Evolutionary conservation across 2,888 invertebrate species (phyloP), one percentile per base, ranked within the genome.

Genomic region (Bombyx huttoni): DNA sequence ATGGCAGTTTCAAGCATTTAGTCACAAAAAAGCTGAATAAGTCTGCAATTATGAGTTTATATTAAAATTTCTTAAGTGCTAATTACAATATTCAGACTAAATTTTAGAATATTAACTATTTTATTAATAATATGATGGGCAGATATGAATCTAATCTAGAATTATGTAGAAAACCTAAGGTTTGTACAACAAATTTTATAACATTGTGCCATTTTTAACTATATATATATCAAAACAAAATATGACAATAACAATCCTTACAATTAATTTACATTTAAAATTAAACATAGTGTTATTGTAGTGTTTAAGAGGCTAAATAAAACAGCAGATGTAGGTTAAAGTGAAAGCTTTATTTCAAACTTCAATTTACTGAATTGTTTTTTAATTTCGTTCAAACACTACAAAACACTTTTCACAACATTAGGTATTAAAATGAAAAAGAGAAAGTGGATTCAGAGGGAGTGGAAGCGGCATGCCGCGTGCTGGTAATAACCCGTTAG

Each of bases 401-500:
- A 40, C 40, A 40, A 40, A 40, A 40, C 12, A 40, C 40, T 40
- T 40, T 40, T 12, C 40, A 40, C 9, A 12, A 40, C 24, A 40
- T 40, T 10, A 10, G 12, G 40, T 10, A 40, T 8, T 6, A 40
- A 10, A 10, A 12, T 40, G 40, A 40, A 40, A 33, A 50, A 46
- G 46, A 46, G 49, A 50, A 46, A 50, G 34, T 50, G 13, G 40
- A 33, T 46, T 6, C 14, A 46, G 10, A 50, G 35, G 49, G 49
- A 49, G 13, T 50, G 34, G 45, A 13, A 48, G 50, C 73, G 73
- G 73, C 68, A 71, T 78, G 84, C 84, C 85, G 85, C 86, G 85
- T 85, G 86, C 83, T 84, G 77, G 78, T 78, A 75, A 74, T 81
- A 87, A 88, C 86, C 84, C 85, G 85, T 85, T 84, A 81, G 67